Conservation (phyloP, 2,797 vertebrate species). For the Falco berigora region DNA sequence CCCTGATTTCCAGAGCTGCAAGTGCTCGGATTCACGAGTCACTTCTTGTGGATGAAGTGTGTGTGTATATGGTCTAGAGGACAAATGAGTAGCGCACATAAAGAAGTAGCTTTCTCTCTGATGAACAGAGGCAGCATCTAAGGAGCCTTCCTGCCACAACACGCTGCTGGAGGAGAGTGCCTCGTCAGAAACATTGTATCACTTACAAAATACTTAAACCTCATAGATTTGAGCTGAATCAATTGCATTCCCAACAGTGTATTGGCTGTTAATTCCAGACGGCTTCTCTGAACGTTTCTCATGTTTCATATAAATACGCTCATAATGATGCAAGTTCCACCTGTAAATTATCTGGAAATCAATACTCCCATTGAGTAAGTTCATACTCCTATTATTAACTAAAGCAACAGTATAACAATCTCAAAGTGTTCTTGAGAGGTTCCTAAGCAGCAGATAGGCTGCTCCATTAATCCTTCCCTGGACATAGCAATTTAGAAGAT, state of each 20-base stretch:
- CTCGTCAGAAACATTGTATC: neutral
- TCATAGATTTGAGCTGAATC: neutral
- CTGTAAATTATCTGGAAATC: neutral
- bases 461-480: neutral
- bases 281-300: neutral
- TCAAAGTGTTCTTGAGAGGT: neutral
- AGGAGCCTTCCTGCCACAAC: neutral
- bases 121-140: neutral
- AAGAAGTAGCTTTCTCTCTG: neutral
- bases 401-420: neutral
- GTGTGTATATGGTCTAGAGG: neutral
- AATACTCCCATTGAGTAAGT: neutral
- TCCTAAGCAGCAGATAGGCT: neutral
- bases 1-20: neutral
- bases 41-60: neutral
- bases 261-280: neutral
- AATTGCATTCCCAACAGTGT: neutral
- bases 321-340: neutral
- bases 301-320: neutral
- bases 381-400: neutral
- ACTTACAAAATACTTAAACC: neutral
- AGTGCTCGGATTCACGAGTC: neutral
- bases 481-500: neutral
- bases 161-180: neutral
- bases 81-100: neutral